Base-by-base conservation (phyloP, 2,113 vertebrate species). In the Mastomys coucha region DNA sequence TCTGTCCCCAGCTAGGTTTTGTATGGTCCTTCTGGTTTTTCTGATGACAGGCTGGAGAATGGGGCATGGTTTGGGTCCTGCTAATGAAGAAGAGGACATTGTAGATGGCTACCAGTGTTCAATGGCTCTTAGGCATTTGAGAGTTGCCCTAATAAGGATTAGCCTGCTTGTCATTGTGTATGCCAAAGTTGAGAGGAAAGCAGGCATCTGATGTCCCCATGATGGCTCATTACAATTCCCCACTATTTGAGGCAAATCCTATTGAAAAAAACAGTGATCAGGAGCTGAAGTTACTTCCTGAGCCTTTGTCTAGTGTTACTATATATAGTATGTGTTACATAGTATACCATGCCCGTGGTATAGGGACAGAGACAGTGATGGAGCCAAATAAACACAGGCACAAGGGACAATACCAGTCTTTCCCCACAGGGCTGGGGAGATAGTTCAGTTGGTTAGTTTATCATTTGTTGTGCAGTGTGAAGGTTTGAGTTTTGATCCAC, bases 151-250 rank as follows among this genome's bases (percentile, higher is more conserved):
- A 24, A 2, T 28, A 20, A 72, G 49, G 39, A 2, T 31, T 39
- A 20, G 14, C 80, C 28, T 75, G 14, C 14, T 8, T 1, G 0
- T 28, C 12, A 0, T 0, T 16, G 1, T 0, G 7, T 7, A 6
- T 20, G 10, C 24, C 56, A 10, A 5, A 1, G 3, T 7, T 1
- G n/a, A 22, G 33, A 20, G 5, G 19, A 2, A 10, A 36, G 12
- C 2, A 0, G 13, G 3, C 4, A 8, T 42, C 1, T 2, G 0
- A 14, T 1, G 9, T 20, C 9, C 11, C 39, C 7, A 0, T 0
- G 2, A 22, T 45, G 42, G 7, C 28, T 39, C 3, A 69, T 69
- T 13, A 69, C 13, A 69, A 69, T 69, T 36, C 31, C 5, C 13
- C 31, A 69, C 31, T 36, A 33, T 53, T n/a, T 36, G 7, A 36